Base-by-base conservation (phyloP, 2,113 vertebrate genomes). In the Grus americana region DNA sequence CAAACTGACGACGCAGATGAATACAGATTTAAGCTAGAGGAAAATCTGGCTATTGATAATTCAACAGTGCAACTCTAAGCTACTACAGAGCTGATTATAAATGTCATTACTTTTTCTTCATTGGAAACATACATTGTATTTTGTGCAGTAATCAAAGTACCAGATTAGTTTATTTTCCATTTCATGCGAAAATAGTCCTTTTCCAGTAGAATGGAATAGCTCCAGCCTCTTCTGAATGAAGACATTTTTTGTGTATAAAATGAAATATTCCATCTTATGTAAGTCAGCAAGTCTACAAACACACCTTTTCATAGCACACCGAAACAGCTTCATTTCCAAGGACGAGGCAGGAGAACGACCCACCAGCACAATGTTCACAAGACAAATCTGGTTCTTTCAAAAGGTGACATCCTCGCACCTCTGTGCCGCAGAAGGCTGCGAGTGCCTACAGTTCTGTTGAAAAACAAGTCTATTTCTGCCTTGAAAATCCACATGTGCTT, bases 1-100 rank as follows among this genome's bases (percentile, higher is more conserved):
- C 20, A 36, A 17, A 34, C 20, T 12, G 55, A 19, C 0, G 2
- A 38, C 0, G 1, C 36, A 59, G 46, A 42, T 9, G 12, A 88
- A 62, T 5, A 70, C 24, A 55, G 54, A 49, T 9, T 79, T 62
- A 47, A 73, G 40, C 32, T 7, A n/a, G 46, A 61, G 34, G 57
- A 88, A 91, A 55, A 66, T 32, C 26, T 57, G 18, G 36, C 26
- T 82, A 30, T 6, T 68, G 30, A 15, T 49, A 87, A 80, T 10
- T 34, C 30, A 40, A 34, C 12, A 65, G 44, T 34, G 58, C n/a
- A 42, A 18, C 52, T n/a, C 15, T 17, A 57, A 32, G 34, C 62
- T 66, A 44, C 57, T 13, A 42, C 34, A 79, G 32, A 83, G 44
- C 12, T 0, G 1, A 40, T 50, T 59, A 22, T 7, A 86, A 30